phyloP scores from a whole-genome alignment of 2,888 invertebrate genomes.

The Lasioglossum pauxillum region DNA sequence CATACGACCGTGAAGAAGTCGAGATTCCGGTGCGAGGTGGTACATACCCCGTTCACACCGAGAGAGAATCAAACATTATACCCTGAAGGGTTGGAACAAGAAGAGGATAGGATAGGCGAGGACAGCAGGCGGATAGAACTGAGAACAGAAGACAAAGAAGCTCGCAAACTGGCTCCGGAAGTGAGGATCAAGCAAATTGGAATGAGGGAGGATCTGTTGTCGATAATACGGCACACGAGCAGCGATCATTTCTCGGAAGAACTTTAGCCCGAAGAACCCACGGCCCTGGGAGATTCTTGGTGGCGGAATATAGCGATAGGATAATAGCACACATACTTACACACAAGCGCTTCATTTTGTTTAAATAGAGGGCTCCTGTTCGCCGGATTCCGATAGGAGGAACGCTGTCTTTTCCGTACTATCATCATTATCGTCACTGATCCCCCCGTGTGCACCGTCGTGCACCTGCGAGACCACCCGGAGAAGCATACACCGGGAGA shows the following conservation, averaged over 20 bases:
- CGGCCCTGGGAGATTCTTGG: constrained; percentile 20
- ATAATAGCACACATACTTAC: neutral
- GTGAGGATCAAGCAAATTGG: constrained; percentile 88
- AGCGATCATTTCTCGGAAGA: constrained; percentile 92
- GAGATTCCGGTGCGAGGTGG: neutral
- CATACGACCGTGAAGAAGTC: neutral
- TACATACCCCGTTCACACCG: neutral
- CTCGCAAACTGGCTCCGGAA: constrained; percentile 87
- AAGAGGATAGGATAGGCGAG: constrained; percentile 2
- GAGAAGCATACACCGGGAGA: neutral
- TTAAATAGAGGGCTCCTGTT: constrained; percentile 61
- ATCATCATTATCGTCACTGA: constrained; percentile 34
- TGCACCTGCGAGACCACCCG: neutral
- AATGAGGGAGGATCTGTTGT: constrained; percentile 91
- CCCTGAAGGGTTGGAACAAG: neutral
- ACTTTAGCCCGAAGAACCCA: constrained; percentile 76
- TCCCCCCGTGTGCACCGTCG: neutral
- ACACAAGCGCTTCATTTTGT: constrained; percentile 31
- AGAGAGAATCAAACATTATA: neutral
- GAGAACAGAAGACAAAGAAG: constrained; percentile 68
- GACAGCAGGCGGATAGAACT: constrained; percentile 21
- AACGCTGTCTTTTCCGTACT: constrained; percentile 25
- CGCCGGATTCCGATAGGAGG: constrained; percentile 34
- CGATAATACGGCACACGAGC: constrained; percentile 91
- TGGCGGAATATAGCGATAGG: constrained; percentile 35